These are phyloP conservation scores for Macaca nemestrina DNA, from an alignment of 2,113 vertebrate species.

Conservation along the genomic window DNA sequence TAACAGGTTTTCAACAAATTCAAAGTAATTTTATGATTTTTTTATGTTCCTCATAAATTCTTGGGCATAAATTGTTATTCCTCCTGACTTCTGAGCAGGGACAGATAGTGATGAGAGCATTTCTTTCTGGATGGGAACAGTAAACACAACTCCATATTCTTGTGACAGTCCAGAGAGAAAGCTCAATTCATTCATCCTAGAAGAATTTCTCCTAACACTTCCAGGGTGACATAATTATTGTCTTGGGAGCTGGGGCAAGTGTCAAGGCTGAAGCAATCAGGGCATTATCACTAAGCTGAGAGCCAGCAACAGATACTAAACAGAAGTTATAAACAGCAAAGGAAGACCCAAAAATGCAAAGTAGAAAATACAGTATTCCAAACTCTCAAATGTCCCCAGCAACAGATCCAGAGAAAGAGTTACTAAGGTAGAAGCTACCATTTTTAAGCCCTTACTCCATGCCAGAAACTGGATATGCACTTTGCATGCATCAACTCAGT, in stretches of 20 bases:
- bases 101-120: neutral
- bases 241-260: neutral
- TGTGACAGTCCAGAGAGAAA: neutral
- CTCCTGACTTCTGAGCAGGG: neutral
- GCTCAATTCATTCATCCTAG: neutral
- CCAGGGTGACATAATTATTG: neutral
- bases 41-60: neutral
- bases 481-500: neutral
- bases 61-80: neutral
- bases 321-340: neutral
- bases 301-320: constrained; percentile 27
- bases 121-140: neutral
- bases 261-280: neutral
- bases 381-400: neutral
- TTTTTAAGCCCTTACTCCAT: neutral
- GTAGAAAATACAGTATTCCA: neutral
- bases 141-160: neutral
- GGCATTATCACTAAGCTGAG: neutral
- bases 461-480: neutral
- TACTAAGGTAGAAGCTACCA: neutral
- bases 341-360: neutral
- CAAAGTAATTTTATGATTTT: constrained; percentile 16
- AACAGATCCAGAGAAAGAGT: neutral
- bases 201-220: constrained; percentile 48
- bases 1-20: neutral